Evolutionary conservation across 2,888 invertebrate genomes (phyloP).

Genomic region (Dendrolimus pini): DNA sequence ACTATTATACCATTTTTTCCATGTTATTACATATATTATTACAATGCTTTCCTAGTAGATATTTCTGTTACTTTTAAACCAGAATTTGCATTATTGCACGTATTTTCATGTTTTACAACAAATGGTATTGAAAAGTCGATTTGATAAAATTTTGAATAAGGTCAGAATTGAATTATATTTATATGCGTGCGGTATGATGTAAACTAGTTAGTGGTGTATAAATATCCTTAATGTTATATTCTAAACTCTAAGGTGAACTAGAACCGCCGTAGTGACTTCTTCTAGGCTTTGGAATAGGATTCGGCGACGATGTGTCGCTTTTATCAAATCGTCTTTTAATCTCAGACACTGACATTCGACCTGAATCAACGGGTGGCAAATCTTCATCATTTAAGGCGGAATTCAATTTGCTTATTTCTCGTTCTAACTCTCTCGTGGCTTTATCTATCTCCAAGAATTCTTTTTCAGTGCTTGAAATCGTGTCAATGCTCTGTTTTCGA

Average conservation of each 20-base stretch:
- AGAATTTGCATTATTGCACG: too few species aligned
- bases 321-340: conserved; percentile 74
- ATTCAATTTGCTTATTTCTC: conserved; percentile 65
- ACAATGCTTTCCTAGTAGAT: too few species aligned
- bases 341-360: conserved; percentile 55
- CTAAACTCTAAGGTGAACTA: conserved; percentile 26
- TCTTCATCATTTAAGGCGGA: conserved; percentile 64
- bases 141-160: too few species aligned
- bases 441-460: conserved; percentile 68
- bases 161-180: too few species aligned
- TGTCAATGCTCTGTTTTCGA: conserved; percentile 59
- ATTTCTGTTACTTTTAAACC: too few species aligned
- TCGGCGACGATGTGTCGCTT: conserved; percentile 62
- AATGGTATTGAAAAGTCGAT: too few species aligned
- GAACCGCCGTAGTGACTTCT: conserved; percentile 64
- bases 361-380: conserved; percentile 31
- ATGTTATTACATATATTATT: too few species aligned
- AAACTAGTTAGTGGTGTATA: too few species aligned
- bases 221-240: neutral
- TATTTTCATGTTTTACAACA: too few species aligned
- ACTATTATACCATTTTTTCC: too few species aligned
- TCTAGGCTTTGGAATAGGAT: conserved; percentile 77
- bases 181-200: too few species aligned
- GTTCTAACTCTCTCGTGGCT: conserved; percentile 61
- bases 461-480: conserved; percentile 63